Evolutionary conservation across 2,113 vertebrate genomes (phyloP).

Genomic region (Ictalurus furcatus): DNA sequence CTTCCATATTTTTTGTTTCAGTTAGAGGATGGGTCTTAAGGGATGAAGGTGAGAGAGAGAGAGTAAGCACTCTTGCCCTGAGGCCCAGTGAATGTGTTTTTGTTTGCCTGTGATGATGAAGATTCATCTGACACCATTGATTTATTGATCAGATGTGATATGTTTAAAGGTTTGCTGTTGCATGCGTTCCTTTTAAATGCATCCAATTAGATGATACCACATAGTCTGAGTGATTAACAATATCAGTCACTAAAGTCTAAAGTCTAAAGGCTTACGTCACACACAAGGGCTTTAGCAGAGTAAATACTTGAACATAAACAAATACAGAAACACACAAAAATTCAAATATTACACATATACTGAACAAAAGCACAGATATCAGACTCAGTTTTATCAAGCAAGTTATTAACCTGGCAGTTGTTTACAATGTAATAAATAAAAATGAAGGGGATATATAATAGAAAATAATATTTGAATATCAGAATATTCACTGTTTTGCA

Average conservation of each 20-base stretch:
- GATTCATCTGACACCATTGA: conserved; percentile 52
- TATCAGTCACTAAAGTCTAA: background rate
- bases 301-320: background rate
- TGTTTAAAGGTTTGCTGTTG: conserved; percentile 50
- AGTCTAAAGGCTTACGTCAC: background rate
- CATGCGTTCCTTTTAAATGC: conserved; percentile 51
- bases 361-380: background rate
- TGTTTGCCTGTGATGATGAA: conserved; percentile 41
- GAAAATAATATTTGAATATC: background rate
- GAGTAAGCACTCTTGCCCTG: conserved; percentile 25
- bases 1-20: conserved; percentile 32
- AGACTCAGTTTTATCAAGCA: background rate
- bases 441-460: background rate
- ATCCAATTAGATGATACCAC: conserved; percentile 51
- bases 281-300: conserved; percentile 24
- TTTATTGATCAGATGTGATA: conserved; percentile 57
- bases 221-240: conserved; percentile 30
- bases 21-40: conserved; percentile 25
- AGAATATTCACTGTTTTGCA: background rate
- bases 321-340: conserved; percentile 2
- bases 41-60: conserved; percentile 21
- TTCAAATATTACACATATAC: background rate
- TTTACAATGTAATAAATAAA: background rate
- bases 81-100: conserved; percentile 42
- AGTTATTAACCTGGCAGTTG: background rate